These are phyloP conservation scores for Neogale vison DNA, from an alignment of 2,113 vertebrate species.

Conservation along the genomic window DNA sequence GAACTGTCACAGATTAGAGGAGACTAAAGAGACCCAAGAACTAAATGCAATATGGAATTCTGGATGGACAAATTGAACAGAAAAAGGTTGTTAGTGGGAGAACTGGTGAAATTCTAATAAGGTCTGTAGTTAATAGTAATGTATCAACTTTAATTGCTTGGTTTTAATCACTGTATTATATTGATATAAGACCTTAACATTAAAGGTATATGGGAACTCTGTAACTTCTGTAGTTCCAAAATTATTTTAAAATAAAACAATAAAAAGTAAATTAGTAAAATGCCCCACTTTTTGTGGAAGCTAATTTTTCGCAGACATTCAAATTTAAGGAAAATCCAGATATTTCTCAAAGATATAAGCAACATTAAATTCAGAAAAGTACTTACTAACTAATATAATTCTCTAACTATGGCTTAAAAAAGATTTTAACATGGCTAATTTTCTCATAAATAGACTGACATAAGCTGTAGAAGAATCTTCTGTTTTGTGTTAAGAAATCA, in stretches of 20 bases:
- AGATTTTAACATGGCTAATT: background rate
- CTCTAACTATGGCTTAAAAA: background rate
- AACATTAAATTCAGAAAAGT: constrained; percentile 32
- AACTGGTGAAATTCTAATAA: constrained; percentile 1
- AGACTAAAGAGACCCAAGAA: background rate
- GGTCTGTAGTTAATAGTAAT: background rate
- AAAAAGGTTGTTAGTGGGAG: background rate
- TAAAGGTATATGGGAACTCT: background rate
- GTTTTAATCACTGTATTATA: background rate
- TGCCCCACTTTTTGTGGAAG: background rate
- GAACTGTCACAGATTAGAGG: background rate
- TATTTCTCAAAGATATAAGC: background rate
- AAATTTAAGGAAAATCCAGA: background rate
- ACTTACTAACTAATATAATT: constrained; percentile 1
- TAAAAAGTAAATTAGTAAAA: background rate
- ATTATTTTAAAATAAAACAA: constrained; percentile 42
- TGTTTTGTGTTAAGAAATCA: constrained; percentile 30
- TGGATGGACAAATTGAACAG: background rate
- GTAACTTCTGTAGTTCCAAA: background rate
- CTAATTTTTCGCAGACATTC: constrained; percentile 15
- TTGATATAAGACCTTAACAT: background rate
- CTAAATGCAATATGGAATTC: background rate
- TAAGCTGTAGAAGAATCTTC: background rate
- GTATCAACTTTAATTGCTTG: background rate
- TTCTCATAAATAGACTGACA: background rate